A percentile compares a stretch with the other conserved stretches of the same genome.
These are phyloP conservation scores for Xanthorhoe spadicearia DNA, from an alignment of 2,888 invertebrate genomes.

Conservation along the genomic window DNA sequence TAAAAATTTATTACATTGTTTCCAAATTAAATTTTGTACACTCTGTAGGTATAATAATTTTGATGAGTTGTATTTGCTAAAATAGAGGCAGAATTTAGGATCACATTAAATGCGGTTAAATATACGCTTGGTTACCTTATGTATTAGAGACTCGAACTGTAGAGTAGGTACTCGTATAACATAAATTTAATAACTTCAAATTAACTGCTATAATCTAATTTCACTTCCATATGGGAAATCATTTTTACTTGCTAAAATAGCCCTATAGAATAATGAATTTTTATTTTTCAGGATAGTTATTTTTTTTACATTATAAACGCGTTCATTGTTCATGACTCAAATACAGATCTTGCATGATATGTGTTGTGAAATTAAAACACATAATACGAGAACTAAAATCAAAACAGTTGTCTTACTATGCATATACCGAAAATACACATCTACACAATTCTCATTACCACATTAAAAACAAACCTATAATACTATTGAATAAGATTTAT, in stretches of 20 bases:
- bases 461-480: no score
- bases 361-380: no score
- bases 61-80: not conserved
- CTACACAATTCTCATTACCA: no score
- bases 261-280: not conserved
- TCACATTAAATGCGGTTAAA: not conserved
- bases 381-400: no score
- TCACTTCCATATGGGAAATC: no score
- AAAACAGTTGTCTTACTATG: no score
- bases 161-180: not conserved
- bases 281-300: not conserved
- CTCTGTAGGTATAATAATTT: not conserved
- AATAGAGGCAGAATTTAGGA: not conserved
- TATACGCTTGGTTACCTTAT: not conserved
- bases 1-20: no score
- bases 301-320: not conserved
- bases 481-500: no score
- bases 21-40: no score
- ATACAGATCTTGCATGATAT: no score
- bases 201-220: no score
- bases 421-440: no score
- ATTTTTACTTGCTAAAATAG: not conserved
- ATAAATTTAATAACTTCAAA: not conserved
- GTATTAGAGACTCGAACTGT: not conserved
- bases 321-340: not conserved